These are phyloP conservation scores for Zaprionus gabonicus DNA, from an alignment of 1,140 invertebrate genomes.

Conservation along the genomic window DNA sequence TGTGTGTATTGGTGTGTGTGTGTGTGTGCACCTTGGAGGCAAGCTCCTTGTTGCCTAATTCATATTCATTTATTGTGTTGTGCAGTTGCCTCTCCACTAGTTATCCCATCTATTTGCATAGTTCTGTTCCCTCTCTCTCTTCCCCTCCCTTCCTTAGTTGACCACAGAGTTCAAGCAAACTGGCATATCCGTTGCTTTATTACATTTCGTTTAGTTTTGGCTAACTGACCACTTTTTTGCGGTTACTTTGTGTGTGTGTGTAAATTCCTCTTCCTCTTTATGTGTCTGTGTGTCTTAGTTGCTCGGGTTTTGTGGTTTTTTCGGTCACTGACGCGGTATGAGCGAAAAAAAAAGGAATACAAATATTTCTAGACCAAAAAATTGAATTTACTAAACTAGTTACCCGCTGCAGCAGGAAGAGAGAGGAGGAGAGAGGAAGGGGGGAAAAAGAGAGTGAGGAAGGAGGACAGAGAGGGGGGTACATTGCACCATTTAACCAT, in stretches of 20 bases:
- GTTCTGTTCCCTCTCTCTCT: conserved; percentile 9
- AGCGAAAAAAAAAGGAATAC: conserved; percentile 23
- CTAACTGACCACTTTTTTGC: conserved; percentile 82
- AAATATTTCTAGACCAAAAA: conserved; percentile 25
- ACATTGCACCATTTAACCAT: conserved; percentile 76
- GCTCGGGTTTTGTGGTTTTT: conserved; percentile 73
- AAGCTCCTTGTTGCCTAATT: conserved; percentile 62
- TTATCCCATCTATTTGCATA: conserved; percentile 55
- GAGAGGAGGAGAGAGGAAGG: conserved; percentile 17
- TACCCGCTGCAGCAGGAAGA: conserved; percentile 41
- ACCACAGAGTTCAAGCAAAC: conserved; percentile 56
- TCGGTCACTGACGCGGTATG: conserved; percentile 75
- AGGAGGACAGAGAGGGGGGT: conserved; percentile 37
- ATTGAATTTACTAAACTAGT: conserved; percentile 78
- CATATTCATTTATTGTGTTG: conserved; percentile 80
- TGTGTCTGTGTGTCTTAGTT: conserved; percentile 57
- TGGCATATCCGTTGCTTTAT: conserved; percentile 81
- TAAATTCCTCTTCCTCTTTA: conserved; percentile 17
- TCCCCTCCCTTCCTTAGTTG: neutral
- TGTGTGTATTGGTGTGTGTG: conserved; percentile 3
- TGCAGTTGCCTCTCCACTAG: conserved; percentile 23
- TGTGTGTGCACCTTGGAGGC: conserved; percentile 13
- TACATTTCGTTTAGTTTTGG: conserved; percentile 83
- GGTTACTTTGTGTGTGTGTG: conserved; percentile 70
- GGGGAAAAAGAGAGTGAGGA: conserved; percentile 19